phyloP scores from a whole-genome alignment of 2,888 invertebrate genomes.

The Lepidochrysops patricia region DNA sequence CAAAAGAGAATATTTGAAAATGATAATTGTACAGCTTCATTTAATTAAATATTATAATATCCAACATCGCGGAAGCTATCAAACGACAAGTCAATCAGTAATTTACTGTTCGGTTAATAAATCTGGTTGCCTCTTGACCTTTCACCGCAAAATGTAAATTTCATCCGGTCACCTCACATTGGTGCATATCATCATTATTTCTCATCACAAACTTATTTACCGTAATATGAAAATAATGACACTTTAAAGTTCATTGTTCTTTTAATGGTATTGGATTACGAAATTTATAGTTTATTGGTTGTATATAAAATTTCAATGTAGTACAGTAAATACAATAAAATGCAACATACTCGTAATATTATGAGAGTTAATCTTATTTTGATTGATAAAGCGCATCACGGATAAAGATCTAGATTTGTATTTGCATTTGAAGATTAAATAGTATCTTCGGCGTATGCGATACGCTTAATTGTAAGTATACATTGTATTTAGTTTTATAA shows the following conservation, averaged over 20 bases:
- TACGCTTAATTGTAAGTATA: too few relatives aligned
- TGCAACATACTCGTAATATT: too few relatives aligned
- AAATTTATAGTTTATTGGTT: neutral
- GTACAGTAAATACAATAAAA: neutral
- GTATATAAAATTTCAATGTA: neutral
- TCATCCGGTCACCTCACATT: neutral
- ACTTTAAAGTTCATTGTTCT: neutral
- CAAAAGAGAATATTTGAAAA: slow-evolving; percentile 19
- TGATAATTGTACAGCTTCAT: neutral
- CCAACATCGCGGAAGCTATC: neutral
- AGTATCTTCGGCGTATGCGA: too few relatives aligned
- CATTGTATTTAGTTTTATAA: neutral
- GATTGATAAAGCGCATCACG: too few relatives aligned
- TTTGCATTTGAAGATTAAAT: too few relatives aligned
- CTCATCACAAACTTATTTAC: neutral
- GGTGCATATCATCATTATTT: neutral
- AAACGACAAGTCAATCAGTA: neutral
- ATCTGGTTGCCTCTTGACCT: neutral
- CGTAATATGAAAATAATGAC: neutral
- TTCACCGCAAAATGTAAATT: neutral
- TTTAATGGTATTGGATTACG: neutral
- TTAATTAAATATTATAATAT: neutral
- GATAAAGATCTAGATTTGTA: neutral
- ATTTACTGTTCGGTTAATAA: neutral
- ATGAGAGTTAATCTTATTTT: too few relatives aligned